phyloP scores from a whole-genome alignment of 2,888 invertebrate genomes.

The Apotomis betuletana region DNA sequence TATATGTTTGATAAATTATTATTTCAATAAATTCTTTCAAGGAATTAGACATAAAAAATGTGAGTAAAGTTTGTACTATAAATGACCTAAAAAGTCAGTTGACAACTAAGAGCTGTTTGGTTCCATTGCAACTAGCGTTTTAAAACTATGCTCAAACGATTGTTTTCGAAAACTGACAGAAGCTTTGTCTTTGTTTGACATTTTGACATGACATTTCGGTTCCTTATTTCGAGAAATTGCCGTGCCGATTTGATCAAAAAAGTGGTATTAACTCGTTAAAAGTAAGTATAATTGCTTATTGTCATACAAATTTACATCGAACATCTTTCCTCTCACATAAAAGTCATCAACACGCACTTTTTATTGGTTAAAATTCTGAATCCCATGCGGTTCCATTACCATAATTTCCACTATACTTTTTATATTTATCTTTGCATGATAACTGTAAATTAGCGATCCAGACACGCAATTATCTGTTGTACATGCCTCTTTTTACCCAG shows the following conservation, averaged over 20 bases:
- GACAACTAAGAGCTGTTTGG: neutral
- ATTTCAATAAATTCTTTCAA: no score
- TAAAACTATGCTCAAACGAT: neutral
- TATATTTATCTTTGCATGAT: conserved; percentile 26
- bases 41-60: no score
- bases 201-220: conserved; percentile 10
- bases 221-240: conserved; percentile 17
- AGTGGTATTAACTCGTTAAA: neutral
- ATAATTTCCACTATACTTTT: conserved; percentile 20
- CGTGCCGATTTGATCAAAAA: conserved; percentile 1
- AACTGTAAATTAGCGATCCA: conserved; percentile 35
- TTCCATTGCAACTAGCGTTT: neutral
- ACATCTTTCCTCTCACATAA: neutral
- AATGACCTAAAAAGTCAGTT: neutral
- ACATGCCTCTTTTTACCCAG: neutral
- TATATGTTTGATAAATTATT: no score
- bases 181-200: neutral
- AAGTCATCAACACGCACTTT: neutral
- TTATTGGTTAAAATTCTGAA: neutral
- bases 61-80: neutral
- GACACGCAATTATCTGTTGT: conserved; percentile 7
- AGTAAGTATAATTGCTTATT: neutral
- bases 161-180: no score
- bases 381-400: conserved; percentile 17
- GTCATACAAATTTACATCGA: neutral